Conservation (phyloP, 92 coral and sea anemone genomes). For the Palythoa grandiflora region DNA sequence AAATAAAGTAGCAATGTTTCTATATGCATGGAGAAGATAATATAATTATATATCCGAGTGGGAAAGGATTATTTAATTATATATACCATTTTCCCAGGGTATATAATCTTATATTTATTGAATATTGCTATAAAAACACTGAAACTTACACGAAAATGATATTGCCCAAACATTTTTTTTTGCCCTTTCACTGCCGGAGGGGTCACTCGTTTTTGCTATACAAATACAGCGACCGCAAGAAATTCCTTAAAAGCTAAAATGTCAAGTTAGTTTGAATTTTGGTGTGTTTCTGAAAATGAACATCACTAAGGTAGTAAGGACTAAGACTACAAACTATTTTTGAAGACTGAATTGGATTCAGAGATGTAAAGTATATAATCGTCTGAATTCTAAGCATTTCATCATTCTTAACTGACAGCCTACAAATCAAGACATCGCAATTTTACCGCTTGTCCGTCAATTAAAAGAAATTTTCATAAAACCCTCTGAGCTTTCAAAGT, state of each 20-base stretch:
- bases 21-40: too few relatives aligned
- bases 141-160: too few relatives aligned
- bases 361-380: neutral
- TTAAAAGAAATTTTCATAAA: neutral
- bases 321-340: neutral
- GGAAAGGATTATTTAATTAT: too few relatives aligned
- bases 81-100: too few relatives aligned
- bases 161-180: too few relatives aligned
- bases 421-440: neutral
- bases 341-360: neutral
- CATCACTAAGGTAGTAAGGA: neutral
- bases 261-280: neutral
- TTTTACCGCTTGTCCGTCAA: constrained; percentile 7
- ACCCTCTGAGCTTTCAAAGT: neutral
- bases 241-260: neutral
- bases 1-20: too few relatives aligned
- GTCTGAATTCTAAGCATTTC: neutral
- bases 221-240: neutral
- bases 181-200: too few relatives aligned
- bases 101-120: too few relatives aligned
- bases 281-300: neutral
- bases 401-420: neutral
- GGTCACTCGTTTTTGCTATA: too few relatives aligned
- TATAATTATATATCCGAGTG: too few relatives aligned
- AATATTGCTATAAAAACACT: too few relatives aligned